A percentile compares a stretch with the other conserved stretches of the same genome.
These are phyloP conservation scores for Drepana arcuata DNA, from an alignment of 1,140 invertebrate species.

Conservation along the genomic window DNA sequence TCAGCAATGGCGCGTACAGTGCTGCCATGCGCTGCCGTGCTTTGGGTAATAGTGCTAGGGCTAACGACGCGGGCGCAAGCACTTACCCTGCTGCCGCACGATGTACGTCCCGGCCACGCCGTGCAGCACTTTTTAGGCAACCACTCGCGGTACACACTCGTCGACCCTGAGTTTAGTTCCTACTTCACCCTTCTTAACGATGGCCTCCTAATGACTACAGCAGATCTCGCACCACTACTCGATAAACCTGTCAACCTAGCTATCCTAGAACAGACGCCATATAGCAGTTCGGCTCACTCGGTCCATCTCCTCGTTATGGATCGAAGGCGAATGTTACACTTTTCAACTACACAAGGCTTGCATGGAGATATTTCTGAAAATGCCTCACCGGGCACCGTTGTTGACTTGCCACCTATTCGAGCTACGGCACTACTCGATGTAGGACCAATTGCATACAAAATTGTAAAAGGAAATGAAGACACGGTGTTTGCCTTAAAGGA, in stretches of 20 bases:
- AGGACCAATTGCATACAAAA: conserved; percentile 82
- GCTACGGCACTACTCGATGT: conserved; percentile 71
- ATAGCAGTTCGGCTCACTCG: conserved; percentile 84
- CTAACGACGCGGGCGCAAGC: conserved; percentile 41
- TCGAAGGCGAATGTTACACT: conserved; percentile 83
- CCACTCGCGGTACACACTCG: conserved; percentile 76
- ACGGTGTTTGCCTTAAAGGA: conserved; percentile 80
- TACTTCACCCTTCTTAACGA: conserved; percentile 91
- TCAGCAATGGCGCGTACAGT: conserved; percentile 44
- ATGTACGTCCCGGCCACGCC: conserved; percentile 88
- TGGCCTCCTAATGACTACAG: conserved; percentile 91
- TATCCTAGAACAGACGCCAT: conserved; percentile 84
- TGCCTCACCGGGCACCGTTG: conserved; percentile 76
- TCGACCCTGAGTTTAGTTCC: conserved; percentile 84
- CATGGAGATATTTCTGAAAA: conserved; percentile 85
- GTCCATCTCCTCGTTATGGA: conserved; percentile 88
- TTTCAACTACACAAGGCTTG: conserved; percentile 75
- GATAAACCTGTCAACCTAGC: conserved; percentile 85
- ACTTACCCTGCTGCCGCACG: conserved; percentile 81
- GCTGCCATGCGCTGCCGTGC: conserved; percentile 48
- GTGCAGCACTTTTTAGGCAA: conserved; percentile 80
- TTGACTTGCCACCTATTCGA: conserved; percentile 78
- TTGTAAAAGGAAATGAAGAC: conserved; percentile 81
- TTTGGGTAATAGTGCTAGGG: conserved; percentile 54
- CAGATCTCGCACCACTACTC: conserved; percentile 84